Evolutionary conservation across 2,888 invertebrate species (phyloP), one percentile per base, ranked within the genome.

Genomic region (Rhaphigaster nebulosa): DNA sequence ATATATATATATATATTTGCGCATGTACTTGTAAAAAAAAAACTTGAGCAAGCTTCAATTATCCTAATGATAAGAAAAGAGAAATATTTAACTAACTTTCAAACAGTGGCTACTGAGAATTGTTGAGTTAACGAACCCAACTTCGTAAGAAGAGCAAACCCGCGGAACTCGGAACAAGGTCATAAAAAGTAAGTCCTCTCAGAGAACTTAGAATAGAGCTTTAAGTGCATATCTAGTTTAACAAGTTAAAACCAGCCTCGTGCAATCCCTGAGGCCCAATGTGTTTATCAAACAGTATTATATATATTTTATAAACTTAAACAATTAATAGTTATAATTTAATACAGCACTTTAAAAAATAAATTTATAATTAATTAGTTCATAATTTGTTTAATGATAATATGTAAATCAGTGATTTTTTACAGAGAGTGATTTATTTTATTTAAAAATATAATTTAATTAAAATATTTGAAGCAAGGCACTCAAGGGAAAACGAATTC

Each of bases 221-320:
- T 70, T 70, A 76, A 38, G 8, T 38, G 70, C 70, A 76, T 76
- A 38, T 76, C 38, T 34, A 76, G 70, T 76, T 76, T 76, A 38
- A 38, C 70, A 20, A 76, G 70, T 38, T 38, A 76, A 0, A 38
- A 38, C 70, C 23, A 38, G 20, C 10, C 20, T 65, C 3, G n/a
- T n/a, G n/a, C n/a, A n/a, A n/a, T 29, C 60, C 4, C 0, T 70
- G 20, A 34, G 34, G 34, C 18, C 38, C 38, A 23, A 20, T 34
- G 6, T 76, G 8, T 38, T 76, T 76, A 38, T 20, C 8, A 20
- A 38, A 76, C 18, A 20, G 38, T 8, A 8, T 38, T 76, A 18
- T 38, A 20, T 65, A 12, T n/a, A 45, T 4, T 45, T n/a, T n/a
- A n/a, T n/a, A n/a, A n/a, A n/a, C n/a, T n/a, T n/a, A n/a, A n/a